These are phyloP conservation scores for Triops longicaudatus DNA, from an alignment of 1,140 invertebrate genomes.

Conservation along the genomic window DNA sequence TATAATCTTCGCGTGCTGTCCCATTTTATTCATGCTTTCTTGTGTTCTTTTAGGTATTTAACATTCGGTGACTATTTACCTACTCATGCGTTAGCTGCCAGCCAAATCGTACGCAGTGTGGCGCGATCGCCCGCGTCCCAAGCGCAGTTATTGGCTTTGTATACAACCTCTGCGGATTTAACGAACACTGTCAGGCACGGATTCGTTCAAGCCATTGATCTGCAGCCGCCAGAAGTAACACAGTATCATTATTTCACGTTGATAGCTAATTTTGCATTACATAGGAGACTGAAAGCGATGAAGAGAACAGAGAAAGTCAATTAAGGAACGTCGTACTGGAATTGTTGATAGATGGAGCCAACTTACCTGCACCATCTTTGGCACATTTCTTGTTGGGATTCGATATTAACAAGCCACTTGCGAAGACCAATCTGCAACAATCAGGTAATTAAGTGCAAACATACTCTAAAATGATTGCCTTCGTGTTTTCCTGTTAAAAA, in stretches of 20 bases:
- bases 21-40: no score
- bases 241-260: background rate
- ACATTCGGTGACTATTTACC: conserved; percentile 60
- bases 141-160: conserved; percentile 59
- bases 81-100: conserved; percentile 57
- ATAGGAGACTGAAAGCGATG: background rate
- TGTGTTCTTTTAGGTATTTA: conserved; percentile 45
- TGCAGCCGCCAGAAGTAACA: conserved; percentile 46
- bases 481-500: no score
- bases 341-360: conserved; percentile 23
- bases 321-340: conserved; percentile 19
- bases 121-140: conserved; percentile 56
- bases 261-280: conserved; percentile 45
- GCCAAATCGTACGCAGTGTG: conserved; percentile 58
- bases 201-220: conserved; percentile 80
- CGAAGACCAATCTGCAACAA: conserved; percentile 44
- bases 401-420: conserved; percentile 49
- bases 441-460: conserved; percentile 46
- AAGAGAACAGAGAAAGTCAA: conserved; percentile 11
- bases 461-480: no score
- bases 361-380: conserved; percentile 55
- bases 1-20: no score
- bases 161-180: conserved; percentile 50
- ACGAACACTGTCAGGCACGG: conserved; percentile 57
- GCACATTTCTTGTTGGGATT: conserved; percentile 84